phyloP scores from a whole-genome alignment of 1,140 invertebrate species.

The Papilio xuthus region DNA sequence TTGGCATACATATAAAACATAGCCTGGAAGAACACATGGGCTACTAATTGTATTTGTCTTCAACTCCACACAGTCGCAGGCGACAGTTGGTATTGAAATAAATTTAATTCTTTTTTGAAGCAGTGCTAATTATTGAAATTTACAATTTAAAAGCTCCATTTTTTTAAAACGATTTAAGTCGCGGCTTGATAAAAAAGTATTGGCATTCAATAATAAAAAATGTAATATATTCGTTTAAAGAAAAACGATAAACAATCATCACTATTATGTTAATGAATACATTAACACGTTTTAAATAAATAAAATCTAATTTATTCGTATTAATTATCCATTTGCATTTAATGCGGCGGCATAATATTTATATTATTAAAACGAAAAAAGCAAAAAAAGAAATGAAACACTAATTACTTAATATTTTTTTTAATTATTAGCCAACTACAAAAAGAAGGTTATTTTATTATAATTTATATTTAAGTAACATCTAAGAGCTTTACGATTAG shows the following conservation, averaged over 20 bases:
- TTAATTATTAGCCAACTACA: too few species aligned
- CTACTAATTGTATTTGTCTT: too few species aligned
- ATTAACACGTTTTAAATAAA: constrained; percentile 4
- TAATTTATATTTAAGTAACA: too few species aligned
- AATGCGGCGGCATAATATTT: background rate
- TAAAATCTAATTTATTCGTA: background rate
- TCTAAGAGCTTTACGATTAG: too few species aligned
- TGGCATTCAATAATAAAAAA: background rate
- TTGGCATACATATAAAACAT: too few species aligned
- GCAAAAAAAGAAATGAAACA: background rate
- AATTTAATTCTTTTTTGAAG: background rate
- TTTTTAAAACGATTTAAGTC: background rate
- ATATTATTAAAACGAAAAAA: background rate
- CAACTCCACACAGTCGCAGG: too few species aligned
- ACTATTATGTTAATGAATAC: background rate
- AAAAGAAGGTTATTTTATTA: too few species aligned
- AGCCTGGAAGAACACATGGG: too few species aligned
- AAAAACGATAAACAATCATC: background rate
- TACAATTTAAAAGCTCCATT: background rate
- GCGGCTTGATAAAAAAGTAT: too few species aligned
- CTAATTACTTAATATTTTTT: too few species aligned
- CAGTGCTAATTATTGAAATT: background rate
- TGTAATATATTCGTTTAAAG: background rate
- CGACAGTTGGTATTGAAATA: too few species aligned
- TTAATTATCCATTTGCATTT: constrained; percentile 3